Conservation (phyloP, 1,140 invertebrate species). For the Eupristina koningsbergeri region DNA sequence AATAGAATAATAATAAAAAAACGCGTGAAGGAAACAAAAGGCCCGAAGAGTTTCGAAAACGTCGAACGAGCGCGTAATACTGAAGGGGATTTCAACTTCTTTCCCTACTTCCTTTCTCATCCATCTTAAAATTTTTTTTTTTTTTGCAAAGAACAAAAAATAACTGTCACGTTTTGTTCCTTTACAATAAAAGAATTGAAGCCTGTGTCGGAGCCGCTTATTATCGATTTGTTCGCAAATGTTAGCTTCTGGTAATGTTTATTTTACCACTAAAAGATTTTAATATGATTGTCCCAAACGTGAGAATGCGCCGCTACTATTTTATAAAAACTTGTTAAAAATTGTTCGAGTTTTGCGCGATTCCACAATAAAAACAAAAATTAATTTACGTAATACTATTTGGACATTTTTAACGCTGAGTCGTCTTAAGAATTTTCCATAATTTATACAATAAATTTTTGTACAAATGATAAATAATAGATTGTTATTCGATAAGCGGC, state of each 20-base stretch:
- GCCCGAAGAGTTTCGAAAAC: slow-evolving; percentile 32
- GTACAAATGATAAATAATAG: slow-evolving; percentile 43
- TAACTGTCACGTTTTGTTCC: slow-evolving; percentile 24
- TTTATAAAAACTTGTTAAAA: slow-evolving; percentile 43
- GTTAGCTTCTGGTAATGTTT: slow-evolving; percentile 18
- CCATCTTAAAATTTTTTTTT: slow-evolving; percentile 18
- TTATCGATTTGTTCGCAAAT: slow-evolving; percentile 17
- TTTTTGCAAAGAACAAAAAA: slow-evolving; percentile 17
- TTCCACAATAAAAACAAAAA: slow-evolving; percentile 26
- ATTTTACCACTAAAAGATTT: slow-evolving; percentile 8
- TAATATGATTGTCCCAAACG: slow-evolving; percentile 44
- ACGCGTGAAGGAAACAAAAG: slow-evolving; percentile 47
- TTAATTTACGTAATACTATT: slow-evolving; percentile 43
- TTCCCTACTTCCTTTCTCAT: slow-evolving; percentile 44
- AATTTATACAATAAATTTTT: slow-evolving; percentile 45
- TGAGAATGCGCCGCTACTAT: slow-evolving; percentile 10
- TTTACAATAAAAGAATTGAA: slow-evolving; percentile 19
- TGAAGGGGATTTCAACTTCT: slow-evolving; percentile 36
- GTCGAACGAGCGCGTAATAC: slow-evolving; percentile 49
- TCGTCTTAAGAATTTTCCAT: slow-evolving; percentile 19
- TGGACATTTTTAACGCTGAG: slow-evolving; percentile 12
- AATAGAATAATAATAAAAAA: slow-evolving; percentile 42
- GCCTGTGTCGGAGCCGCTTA: slow-evolving; percentile 26
- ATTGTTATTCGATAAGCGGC: slow-evolving; percentile 33
- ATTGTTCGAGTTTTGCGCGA: slow-evolving; percentile 31